A percentile compares a stretch with the other conserved stretches of the same genome.
phyloP scores from a whole-genome alignment of 2,888 invertebrate genomes.

The Rutpela maculata region DNA sequence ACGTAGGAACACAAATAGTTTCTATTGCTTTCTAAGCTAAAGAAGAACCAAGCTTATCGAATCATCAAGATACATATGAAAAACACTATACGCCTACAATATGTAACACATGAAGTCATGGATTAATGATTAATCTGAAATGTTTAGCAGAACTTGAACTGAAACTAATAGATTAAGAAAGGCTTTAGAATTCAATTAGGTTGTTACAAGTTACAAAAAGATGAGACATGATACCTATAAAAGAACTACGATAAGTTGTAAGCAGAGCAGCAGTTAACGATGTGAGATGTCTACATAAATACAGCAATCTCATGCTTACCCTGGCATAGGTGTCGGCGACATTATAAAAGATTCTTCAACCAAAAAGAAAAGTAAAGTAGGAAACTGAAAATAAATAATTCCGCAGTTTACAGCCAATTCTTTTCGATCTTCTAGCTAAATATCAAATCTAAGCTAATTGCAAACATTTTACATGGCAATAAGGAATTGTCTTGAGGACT shows the following conservation, averaged over 20 bases:
- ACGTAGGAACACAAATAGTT: not conserved
- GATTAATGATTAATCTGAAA: not conserved
- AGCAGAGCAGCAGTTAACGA: slow-evolving; percentile 22
- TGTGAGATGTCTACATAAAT: slow-evolving; percentile 37
- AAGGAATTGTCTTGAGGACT: slow-evolving; percentile 9
- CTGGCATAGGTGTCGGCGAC: slow-evolving; percentile 74
- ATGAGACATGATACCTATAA: not conserved
- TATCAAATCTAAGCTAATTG: slow-evolving; percentile 32
- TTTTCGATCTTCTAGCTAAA: slow-evolving; percentile 13
- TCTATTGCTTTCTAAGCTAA: not conserved
- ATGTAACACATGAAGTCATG: not conserved
- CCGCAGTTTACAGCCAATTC: slow-evolving; percentile 43
- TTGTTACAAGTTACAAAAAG: slow-evolving; percentile 23
- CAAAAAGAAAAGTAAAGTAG: slow-evolving; percentile 58
- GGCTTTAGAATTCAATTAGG: not conserved
- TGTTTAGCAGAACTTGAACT: not conserved
- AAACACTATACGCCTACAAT: not conserved
- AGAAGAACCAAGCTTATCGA: not conserved
- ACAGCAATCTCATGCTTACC: slow-evolving; percentile 68
- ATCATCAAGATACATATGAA: not conserved
- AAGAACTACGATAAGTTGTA: slow-evolving; percentile 22
- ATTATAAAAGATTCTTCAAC: slow-evolving; percentile 64
- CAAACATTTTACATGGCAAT: slow-evolving; percentile 10
- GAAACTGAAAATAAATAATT: slow-evolving; percentile 60
- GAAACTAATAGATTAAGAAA: slow-evolving; percentile 3